These are phyloP conservation scores for Cygnus olor DNA, from an alignment of 2,797 vertebrate species.

Conservation along the genomic window DNA sequence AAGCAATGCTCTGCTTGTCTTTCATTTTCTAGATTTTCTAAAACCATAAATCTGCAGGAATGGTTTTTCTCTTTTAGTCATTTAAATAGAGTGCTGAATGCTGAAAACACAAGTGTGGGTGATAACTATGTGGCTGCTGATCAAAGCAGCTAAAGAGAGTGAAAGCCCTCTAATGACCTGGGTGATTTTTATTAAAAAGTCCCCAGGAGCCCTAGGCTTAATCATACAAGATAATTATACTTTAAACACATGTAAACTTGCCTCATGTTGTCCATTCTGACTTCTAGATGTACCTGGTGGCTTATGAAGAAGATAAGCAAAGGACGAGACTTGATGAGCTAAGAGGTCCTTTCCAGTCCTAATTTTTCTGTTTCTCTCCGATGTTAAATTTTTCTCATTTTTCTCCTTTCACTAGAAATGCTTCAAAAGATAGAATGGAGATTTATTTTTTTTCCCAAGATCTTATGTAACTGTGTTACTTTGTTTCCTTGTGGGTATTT, in stretches of 20 bases:
- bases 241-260: conserved; percentile 45
- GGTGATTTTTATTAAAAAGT: conserved; percentile 11
- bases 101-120: conserved; percentile 12
- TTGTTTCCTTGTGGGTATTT: neutral
- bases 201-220: conserved; percentile 7
- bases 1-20: conserved; percentile 17
- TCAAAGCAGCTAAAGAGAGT: conserved; percentile 46
- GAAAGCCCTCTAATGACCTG: conserved; percentile 14
- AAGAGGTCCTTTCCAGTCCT: neutral
- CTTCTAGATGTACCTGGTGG: neutral
- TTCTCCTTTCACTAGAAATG: neutral
- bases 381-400: neutral
- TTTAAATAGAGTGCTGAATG: conserved; percentile 63
- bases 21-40: conserved; percentile 24
- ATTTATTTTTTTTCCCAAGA: neutral
- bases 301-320: conserved; percentile 19
- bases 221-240: conserved; percentile 43
- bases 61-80: neutral
- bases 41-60: conserved; percentile 3
- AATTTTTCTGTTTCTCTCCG: neutral
- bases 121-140: conserved; percentile 61
- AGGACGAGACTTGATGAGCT: neutral
- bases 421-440: neutral
- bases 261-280: neutral
- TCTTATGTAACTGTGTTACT: neutral